Base-by-base conservation (phyloP, 2,888 invertebrate species). In the Nomada lathburiana region DNA sequence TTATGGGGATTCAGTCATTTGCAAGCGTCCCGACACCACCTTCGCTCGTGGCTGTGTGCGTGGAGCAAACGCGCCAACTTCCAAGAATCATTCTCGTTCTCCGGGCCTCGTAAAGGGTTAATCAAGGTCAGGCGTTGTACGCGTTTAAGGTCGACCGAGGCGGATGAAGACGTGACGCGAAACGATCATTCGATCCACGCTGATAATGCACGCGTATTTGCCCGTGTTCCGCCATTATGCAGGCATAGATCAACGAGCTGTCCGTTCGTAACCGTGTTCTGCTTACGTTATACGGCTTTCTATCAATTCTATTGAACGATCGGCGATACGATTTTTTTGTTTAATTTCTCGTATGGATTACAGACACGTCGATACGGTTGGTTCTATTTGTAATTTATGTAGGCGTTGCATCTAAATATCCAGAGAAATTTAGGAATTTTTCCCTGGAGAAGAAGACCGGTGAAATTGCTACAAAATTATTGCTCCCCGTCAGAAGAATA, bases 1-100 rank as follows among this genome's bases (percentile, higher is more conserved):
- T 91, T 91, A 91, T 90, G 88, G 85, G 80, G 86, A 88, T 87
- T 89, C 88, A 82, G 88, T 88, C 88, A 88, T 84, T 86, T 81
- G 78, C 87, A 81, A 86, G 70, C 71, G 44, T 42, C 60, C 63
- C 53, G 73, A 62, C 55, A 50, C 53, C 76, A 52, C 53, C 59
- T 11, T 53, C 57, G 42, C 60, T 29, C 59, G 72, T 50, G 80
- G 64, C 20, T 55, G 75, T 60, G 52, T 18, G 29, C 50, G 70
- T 47, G 23, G 10, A 26, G 9, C 26, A 23, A 64, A 11, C 36
- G 29, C 67, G 74, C 59, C 44, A 75, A 75, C 80, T 75, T 81
- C 83, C 75, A 80, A 64, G 76, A 80, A 87, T 87, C 87, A 71
- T 87, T 87, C 83, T 69, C 73, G 72, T 73, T 83, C 74, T 59